A percentile compares a stretch with the other conserved stretches of the same genome.
These are phyloP conservation scores for Fistularia tabacaria DNA, from an alignment of 2,797 vertebrate species.

Conservation along the genomic window DNA sequence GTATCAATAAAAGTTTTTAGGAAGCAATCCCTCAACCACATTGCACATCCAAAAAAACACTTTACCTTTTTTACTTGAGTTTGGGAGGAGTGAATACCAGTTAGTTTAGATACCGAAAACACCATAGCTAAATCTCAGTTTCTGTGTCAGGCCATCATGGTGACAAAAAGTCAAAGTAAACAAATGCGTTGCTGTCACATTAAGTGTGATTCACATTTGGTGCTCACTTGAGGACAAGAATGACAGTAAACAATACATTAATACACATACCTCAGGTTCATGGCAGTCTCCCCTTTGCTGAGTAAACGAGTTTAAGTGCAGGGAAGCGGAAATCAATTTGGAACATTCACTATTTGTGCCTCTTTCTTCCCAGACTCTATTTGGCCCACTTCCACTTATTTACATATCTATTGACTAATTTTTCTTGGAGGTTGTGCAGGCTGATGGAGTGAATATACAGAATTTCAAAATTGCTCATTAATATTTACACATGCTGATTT, in stretches of 20 bases:
- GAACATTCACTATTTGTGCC: slow-evolving; percentile 19
- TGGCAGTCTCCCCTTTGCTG: slow-evolving; percentile 23
- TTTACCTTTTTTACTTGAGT: too few relatives aligned
- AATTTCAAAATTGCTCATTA: slow-evolving; percentile 52
- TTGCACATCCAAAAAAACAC: too few relatives aligned
- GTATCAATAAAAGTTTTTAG: too few relatives aligned
- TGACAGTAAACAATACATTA: neutral
- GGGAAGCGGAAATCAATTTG: slow-evolving; percentile 54
- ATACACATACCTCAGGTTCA: slow-evolving; percentile 13
- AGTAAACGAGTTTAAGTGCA: slow-evolving; percentile 43
- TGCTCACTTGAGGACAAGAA: too few relatives aligned
- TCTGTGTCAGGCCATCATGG: too few relatives aligned
- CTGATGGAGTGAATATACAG: slow-evolving; percentile 17
- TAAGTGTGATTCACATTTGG: too few relatives aligned
- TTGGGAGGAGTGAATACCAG: too few relatives aligned
- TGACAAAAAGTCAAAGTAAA: too few relatives aligned
- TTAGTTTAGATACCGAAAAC: too few relatives aligned
- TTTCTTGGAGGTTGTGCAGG: slow-evolving; percentile 40
- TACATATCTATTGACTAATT: slow-evolving; percentile 53
- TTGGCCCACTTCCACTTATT: slow-evolving; percentile 48
- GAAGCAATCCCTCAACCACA: too few relatives aligned
- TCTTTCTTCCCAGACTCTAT: slow-evolving; percentile 33
- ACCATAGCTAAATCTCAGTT: too few relatives aligned
- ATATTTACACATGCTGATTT: slow-evolving; percentile 44
- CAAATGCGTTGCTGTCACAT: too few relatives aligned